Percentiles rank a stretch among this genome's conserved stretches.
phyloP scores from a whole-genome alignment of 1,140 invertebrate genomes.

The Hypothenemus hampei region DNA sequence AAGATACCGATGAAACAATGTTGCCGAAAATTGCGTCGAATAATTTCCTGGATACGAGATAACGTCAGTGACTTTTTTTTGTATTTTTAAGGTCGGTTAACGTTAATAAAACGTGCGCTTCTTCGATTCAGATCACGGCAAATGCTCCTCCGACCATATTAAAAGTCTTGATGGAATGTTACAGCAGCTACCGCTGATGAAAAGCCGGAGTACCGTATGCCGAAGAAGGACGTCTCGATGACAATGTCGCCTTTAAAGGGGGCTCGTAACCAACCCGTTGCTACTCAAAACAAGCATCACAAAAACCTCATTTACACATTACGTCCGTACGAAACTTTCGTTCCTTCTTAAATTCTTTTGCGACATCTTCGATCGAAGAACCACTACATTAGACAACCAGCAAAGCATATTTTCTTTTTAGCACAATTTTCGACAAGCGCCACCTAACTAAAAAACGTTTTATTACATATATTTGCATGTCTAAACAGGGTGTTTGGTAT shows the following conservation, averaged over 20 bases:
- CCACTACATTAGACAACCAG: too few species aligned
- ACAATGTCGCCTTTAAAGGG: slow-evolving; percentile 27
- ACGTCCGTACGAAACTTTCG: slow-evolving; percentile 10
- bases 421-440: too few species aligned
- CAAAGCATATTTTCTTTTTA: too few species aligned
- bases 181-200: slow-evolving; percentile 31
- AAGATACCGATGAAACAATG: not conserved
- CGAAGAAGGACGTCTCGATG: slow-evolving; percentile 21
- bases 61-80: not conserved
- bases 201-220: slow-evolving; percentile 32
- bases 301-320: slow-evolving; percentile 26
- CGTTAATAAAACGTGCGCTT: slow-evolving; percentile 33
- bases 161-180: slow-evolving; percentile 38
- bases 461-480: too few species aligned
- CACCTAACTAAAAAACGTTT: too few species aligned
- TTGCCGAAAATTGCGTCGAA: not conserved
- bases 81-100: slow-evolving; percentile 3
- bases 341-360: too few species aligned
- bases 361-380: too few species aligned
- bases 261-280: slow-evolving; percentile 20
- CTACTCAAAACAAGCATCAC: slow-evolving; percentile 18
- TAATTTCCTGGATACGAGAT: not conserved
- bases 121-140: slow-evolving; percentile 37
- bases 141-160: slow-evolving; percentile 37
- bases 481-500: too few species aligned